Base-by-base conservation (phyloP, 2,113 vertebrate genomes). In the Leucosticte australis region DNA sequence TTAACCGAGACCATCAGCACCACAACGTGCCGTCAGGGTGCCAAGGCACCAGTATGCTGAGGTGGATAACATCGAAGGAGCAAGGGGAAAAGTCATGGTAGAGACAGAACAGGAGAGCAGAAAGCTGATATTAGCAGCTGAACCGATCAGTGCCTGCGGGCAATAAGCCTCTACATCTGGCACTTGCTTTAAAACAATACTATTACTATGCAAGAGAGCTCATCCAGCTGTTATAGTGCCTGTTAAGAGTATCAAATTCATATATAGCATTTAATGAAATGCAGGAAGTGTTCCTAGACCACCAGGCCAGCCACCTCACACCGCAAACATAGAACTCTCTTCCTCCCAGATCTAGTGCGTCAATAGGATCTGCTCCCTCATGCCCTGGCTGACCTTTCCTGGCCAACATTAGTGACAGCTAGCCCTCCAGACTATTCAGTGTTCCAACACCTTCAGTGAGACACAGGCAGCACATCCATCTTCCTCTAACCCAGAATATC, bases 201-300 rank as follows among this genome's bases (percentile, higher is more conserved):
- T 76, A 86, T 69, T 97, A 92, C 82, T 97, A 88, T 96, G 81
- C 81, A 93, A 84, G 79, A 91, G 92, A 95, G 83, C 80, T 94
- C 95, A 97, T 94, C 95, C 96, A 97, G 95, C 95, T 97, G 96
- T 92, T 97, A 92, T 2, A 87, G 57, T 87, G 96, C 95, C 73
- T 95, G 89, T 76, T 94, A 96, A 70, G 91, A 87, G 93, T 96
- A 97, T 96, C 92, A 6, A 90, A 93, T 97, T 96, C 91, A 77
- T 67, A 95, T 37, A 91, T 0, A 76, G 89, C 24, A 0, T 92
- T 91, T 90, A 94, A 93, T 83, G 85, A 97, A 90, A 96, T 10
- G n/a, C 94, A 94, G 92, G 68, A 96, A 95, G 67, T 63, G 67
- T 59, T 88, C 53, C 57, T 10, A 87, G 95, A 96, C 94, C 95